A percentile compares a stretch with the other conserved stretches of the same genome.
Evolutionary conservation across 2,113 vertebrate species (phyloP).

Genomic region (Gobiocypris rarus): DNA sequence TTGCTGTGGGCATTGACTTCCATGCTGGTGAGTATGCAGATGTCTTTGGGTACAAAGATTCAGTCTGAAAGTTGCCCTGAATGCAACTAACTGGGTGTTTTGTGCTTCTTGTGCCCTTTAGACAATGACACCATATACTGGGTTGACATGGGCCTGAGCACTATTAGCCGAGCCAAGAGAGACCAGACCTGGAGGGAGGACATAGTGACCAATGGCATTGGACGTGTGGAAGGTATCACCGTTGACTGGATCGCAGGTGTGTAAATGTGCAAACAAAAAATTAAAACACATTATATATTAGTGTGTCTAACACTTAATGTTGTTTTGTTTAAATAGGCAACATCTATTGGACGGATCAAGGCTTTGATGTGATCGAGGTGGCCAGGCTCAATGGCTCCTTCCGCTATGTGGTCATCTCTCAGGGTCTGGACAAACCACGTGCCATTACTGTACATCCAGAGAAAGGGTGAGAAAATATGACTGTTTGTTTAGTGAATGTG

Average conservation of each 20-base stretch:
- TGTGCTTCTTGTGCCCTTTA: constrained; percentile 53
- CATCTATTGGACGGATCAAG: constrained; percentile 98
- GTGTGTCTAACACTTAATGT: not conserved
- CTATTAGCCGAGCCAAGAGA: constrained; percentile 88
- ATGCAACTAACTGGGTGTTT: not conserved
- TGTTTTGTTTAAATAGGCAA: constrained; percentile 79
- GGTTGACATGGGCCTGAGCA: constrained; percentile 92
- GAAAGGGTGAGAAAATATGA: constrained; percentile 81
- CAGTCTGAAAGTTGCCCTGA: not conserved
- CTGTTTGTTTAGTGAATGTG: not conserved
- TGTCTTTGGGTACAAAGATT: not conserved
- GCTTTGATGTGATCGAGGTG: constrained; percentile 97
- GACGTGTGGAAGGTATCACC: constrained; percentile 87
- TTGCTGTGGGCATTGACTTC: constrained; percentile 97
- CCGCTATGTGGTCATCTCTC: constrained; percentile 95
- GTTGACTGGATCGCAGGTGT: constrained; percentile 90
- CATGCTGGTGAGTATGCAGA: constrained; percentile 84
- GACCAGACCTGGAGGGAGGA: constrained; percentile 91
- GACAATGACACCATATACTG: constrained; percentile 92
- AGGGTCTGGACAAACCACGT: constrained; percentile 94
- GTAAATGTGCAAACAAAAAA: not conserved
- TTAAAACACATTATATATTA: not conserved
- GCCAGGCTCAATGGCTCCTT: constrained; percentile 96
- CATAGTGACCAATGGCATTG: constrained; percentile 89
- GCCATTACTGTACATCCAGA: constrained; percentile 95